Base-by-base conservation (phyloP, 64 coral and sea anemone species). In the Pachyseris speciosa region DNA sequence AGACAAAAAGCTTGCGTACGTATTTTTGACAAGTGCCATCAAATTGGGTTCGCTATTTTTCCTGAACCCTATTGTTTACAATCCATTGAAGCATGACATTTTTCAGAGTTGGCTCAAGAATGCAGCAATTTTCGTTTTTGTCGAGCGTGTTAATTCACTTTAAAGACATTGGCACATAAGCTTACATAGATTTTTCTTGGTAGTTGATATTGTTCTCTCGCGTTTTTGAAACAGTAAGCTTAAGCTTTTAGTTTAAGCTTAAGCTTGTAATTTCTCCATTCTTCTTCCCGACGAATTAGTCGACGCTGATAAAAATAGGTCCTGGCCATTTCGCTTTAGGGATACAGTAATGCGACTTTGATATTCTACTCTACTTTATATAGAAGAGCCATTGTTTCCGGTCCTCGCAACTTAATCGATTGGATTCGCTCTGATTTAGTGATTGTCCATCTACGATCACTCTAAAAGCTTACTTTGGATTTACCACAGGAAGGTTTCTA, bases 221-320 rank as follows among this genome's bases (percentile, higher is more conserved):
- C 29, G 5, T 29, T 4, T 7, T 61, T 17, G 3, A 27, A 27
- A 61, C 22, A 61, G 22, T 61, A 61, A 61, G n/a, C n/a, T n/a
- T n/a, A n/a, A n/a, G n/a, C n/a, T n/a, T n/a, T n/a, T n/a, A n/a
- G n/a, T n/a, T n/a, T n/a, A n/a, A n/a, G n/a, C n/a, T n/a, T n/a
- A n/a, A n/a, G n/a, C n/a, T n/a, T n/a, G n/a, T n/a, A n/a, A n/a
- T n/a, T n/a, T n/a, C n/a, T n/a, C n/a, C n/a, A n/a, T n/a, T n/a
- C n/a, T n/a, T n/a, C n/a, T n/a, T n/a, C n/a, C n/a, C n/a, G n/a
- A n/a, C n/a, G n/a, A n/a, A n/a, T n/a, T n/a, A n/a, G n/a, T n/a
- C n/a, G n/a, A n/a, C n/a, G n/a, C n/a, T n/a, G n/a, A n/a, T 52
- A 77, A 52, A 77, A 77, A 36, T 77, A 8, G 44, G 25, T 77